These are phyloP conservation scores for Pogonomyrmex californicus DNA, from an alignment of 1,140 invertebrate genomes.

Conservation along the genomic window DNA sequence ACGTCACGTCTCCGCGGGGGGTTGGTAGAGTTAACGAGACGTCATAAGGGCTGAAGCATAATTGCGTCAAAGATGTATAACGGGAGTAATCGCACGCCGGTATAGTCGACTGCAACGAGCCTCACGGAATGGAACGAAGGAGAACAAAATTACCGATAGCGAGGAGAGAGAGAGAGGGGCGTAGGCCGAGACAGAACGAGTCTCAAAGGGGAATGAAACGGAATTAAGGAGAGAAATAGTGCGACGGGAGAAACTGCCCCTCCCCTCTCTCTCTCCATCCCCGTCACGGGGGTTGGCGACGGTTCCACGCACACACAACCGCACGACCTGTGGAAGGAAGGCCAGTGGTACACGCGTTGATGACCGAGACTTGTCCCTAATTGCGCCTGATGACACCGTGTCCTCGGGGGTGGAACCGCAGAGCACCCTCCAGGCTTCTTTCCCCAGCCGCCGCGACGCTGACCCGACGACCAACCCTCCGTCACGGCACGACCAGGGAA, in stretches of 20 bases:
- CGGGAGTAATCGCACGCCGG: conserved; percentile 75
- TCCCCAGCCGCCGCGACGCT: conserved; percentile 9
- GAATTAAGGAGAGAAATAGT: conserved; percentile 79
- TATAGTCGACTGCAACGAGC: conserved; percentile 64
- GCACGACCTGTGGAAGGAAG: not conserved
- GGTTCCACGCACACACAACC: conserved; percentile 15
- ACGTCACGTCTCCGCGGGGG: conserved; percentile 57
- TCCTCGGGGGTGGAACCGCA: conserved; percentile 78
- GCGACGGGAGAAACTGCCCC: conserved; percentile 65
- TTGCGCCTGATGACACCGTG: conserved; percentile 82
- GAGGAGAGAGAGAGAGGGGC: conserved; percentile 22
- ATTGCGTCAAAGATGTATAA: conserved; percentile 81
- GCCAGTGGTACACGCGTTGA: conserved; percentile 77
- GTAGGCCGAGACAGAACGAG: conserved; percentile 46
- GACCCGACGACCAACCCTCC: conserved; percentile 42
- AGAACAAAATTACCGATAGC: not conserved
- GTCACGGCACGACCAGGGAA: conserved; percentile 60
- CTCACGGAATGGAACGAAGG: conserved; percentile 33
- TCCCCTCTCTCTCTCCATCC: not conserved
- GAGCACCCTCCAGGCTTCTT: conserved; percentile 49
- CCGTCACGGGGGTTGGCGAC: conserved; percentile 40
- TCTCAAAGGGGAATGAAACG: conserved; percentile 72
- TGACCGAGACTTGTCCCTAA: conserved; percentile 82
- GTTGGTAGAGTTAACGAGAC: conserved; percentile 77
- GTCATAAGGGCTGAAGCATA: conserved; percentile 77